phyloP scores from a whole-genome alignment of 2,113 vertebrate genomes.

The Odocoileus hemionus region DNA sequence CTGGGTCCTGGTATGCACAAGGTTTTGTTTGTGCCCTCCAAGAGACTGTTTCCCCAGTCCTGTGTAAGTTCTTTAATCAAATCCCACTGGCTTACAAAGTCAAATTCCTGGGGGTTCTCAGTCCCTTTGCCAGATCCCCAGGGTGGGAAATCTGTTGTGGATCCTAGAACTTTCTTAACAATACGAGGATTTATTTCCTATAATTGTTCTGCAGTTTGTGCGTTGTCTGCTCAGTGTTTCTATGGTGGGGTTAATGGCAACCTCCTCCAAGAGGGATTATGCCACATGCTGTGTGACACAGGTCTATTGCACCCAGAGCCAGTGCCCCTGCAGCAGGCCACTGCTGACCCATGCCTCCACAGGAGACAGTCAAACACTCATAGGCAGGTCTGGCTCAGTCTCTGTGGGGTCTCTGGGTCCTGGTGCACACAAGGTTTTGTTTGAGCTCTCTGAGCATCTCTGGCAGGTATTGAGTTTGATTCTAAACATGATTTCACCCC shows the following conservation, averaged over 20 bases:
- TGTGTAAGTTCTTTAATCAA: neutral
- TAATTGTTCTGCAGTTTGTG: neutral
- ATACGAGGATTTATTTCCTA: neutral
- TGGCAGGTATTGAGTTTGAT: neutral
- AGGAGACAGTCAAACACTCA: neutral
- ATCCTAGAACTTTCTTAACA: neutral
- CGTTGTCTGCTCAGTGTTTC: neutral
- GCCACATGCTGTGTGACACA: neutral
- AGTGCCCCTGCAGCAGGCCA: fast-evolving
- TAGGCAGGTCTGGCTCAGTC: neutral
- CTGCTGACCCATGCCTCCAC: neutral
- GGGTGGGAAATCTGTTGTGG: neutral
- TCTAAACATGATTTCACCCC: neutral
- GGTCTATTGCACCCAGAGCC: neutral
- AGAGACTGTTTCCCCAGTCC: neutral
- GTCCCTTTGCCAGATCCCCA: neutral
- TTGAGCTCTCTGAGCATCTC: neutral
- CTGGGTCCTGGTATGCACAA: neutral
- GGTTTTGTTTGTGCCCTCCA: neutral
- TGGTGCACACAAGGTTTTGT: neutral
- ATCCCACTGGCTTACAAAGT: neutral
- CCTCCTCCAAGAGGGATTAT: neutral
- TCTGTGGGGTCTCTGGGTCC: neutral
- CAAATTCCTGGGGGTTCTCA: neutral
- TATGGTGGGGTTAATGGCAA: neutral